Base-by-base conservation (phyloP, 2,797 vertebrate species). In the Geotrypetes seraphini region DNA sequence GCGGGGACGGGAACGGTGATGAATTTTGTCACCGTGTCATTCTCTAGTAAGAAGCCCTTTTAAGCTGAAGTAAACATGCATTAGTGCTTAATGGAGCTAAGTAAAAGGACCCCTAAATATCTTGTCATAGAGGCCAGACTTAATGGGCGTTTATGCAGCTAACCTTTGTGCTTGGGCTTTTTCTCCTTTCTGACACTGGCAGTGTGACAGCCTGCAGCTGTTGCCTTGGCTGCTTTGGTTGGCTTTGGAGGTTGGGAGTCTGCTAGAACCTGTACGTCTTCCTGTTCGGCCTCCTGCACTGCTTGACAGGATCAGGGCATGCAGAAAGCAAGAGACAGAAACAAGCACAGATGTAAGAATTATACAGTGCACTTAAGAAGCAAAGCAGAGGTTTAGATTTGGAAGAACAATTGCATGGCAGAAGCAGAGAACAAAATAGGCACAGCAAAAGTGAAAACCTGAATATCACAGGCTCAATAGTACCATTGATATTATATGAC, bases 81-180 rank as follows among this genome's bases (percentile, higher is more conserved):
- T n/a, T n/a, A n/a, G n/a, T n/a, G n/a, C n/a, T n/a, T n/a, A n/a
- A n/a, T n/a, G n/a, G n/a, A n/a, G n/a, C n/a, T n/a, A n/a, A n/a
- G n/a, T n/a, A n/a, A n/a, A n/a, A n/a, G n/a, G n/a, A n/a, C n/a
- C n/a, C n/a, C n/a, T n/a, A n/a, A n/a, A n/a, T n/a, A n/a, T n/a
- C n/a, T n/a, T n/a, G n/a, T n/a, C n/a, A n/a, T n/a, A n/a, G n/a
- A n/a, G n/a, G n/a, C n/a, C n/a, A n/a, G n/a, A n/a, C n/a, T n/a
- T n/a, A n/a, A n/a, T n/a, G n/a, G n/a, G n/a, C n/a, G n/a, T n/a
- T n/a, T 36, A 25, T 31, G 68, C 63, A 57, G 71, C 93, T 90
- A 77, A 97, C 96, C 96, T 97, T 93, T 96, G 73, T 92, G 88
- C 61, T 92, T 96, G 33, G 87, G 88, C 73, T 85, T 92, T 81